phyloP scores from a whole-genome alignment of 2,113 vertebrate genomes.

The Rhodinocichla rosea region DNA sequence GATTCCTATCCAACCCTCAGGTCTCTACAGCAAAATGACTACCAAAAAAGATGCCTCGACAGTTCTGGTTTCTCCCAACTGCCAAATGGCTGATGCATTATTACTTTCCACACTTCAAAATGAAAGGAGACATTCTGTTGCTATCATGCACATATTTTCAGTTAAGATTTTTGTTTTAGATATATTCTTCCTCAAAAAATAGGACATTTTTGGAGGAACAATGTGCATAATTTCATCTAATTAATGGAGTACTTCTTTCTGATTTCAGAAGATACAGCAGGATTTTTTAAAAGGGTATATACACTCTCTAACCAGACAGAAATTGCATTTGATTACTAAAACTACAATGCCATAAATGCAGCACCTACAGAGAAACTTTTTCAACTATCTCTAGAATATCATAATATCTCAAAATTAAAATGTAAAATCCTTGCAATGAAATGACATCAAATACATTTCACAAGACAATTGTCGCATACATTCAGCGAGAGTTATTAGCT shows the following conservation, averaged over 20 bases:
- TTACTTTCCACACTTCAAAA: not conserved
- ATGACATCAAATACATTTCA: constrained; percentile 53
- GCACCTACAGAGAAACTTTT: not conserved
- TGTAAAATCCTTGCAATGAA: constrained; percentile 57
- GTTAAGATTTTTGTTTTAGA: not conserved
- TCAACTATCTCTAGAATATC: constrained; percentile 1
- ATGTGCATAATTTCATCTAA: not conserved
- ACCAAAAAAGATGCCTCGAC: not conserved
- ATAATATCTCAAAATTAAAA: constrained; percentile 40
- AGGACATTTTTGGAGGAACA: not conserved
- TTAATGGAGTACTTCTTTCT: not conserved
- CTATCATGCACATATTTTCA: not conserved
- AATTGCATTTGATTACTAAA: not conserved
- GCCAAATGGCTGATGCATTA: not conserved
- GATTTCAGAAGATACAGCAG: not conserved
- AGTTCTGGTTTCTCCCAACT: not conserved
- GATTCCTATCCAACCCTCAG: not conserved
- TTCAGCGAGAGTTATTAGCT: constrained; percentile 67
- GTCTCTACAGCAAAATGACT: not conserved
- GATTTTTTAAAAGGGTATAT: not conserved
- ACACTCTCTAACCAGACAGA: not conserved
- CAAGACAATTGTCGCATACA: constrained; percentile 43
- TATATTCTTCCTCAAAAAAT: not conserved
- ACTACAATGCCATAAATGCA: not conserved
- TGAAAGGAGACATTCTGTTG: not conserved